Conservation (phyloP, 2,113 vertebrate genomes). For the Garra rufa region DNA sequence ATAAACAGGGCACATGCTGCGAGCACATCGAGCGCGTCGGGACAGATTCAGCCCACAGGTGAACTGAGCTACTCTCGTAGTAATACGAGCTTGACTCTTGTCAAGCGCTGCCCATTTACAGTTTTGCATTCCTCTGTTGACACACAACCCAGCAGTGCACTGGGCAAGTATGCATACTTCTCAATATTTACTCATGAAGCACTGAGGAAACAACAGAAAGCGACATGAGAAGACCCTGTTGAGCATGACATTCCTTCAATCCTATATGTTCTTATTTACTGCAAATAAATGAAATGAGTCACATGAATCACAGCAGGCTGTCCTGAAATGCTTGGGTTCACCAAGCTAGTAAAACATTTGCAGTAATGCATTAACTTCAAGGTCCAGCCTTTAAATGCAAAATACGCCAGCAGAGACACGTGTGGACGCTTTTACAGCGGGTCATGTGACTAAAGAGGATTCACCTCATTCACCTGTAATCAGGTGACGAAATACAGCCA, state of each 20-base stretch:
- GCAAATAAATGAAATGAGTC: background rate
- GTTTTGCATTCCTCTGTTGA: constrained; percentile 1
- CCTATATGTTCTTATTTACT: background rate
- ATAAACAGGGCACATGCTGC: background rate
- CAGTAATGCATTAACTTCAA: background rate
- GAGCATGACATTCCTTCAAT: too few species aligned
- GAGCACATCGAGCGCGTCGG: background rate
- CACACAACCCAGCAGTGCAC: background rate
- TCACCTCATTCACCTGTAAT: constrained; percentile 4
- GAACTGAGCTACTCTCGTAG: constrained; percentile 1
- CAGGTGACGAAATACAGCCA: background rate
- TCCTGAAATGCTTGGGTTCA: background rate
- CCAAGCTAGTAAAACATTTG: background rate
- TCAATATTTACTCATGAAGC: background rate
- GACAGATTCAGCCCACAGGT: background rate
- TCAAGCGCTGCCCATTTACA: constrained; percentile 12
- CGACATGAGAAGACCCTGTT: background rate
- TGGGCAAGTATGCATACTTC: background rate
- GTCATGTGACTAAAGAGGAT: constrained; percentile 21
- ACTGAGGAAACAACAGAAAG: background rate
- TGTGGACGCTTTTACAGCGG: background rate
- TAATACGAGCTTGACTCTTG: constrained; percentile 3
- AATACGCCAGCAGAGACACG: background rate
- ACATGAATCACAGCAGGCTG: background rate
- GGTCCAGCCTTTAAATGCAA: background rate